A percentile compares a stretch with the other conserved stretches of the same genome.
phyloP scores from a whole-genome alignment of 2,113 vertebrate genomes.

The Brevimyrus niger region DNA sequence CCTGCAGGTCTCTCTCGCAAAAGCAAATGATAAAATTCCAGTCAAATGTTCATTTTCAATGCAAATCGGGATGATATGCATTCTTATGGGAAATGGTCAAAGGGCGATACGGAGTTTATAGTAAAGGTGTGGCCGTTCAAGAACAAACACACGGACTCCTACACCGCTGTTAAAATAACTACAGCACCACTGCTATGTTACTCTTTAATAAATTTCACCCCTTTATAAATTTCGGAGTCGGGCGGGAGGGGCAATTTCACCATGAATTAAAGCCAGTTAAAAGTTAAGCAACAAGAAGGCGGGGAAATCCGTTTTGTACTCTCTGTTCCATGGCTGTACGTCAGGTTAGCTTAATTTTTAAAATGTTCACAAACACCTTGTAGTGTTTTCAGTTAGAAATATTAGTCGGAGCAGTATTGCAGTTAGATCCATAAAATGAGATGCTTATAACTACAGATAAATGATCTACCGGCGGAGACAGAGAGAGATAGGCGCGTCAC shows the following conservation, averaged over 20 bases:
- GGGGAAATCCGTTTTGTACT: neutral
- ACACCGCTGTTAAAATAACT: neutral
- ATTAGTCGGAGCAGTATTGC: neutral
- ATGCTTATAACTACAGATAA: conserved; percentile 42
- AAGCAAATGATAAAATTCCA: neutral
- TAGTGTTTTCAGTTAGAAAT: neutral
- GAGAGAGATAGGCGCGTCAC: conserved; percentile 61
- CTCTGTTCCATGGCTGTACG: neutral
- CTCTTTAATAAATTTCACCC: neutral
- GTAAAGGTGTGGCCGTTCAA: conserved; percentile 28
- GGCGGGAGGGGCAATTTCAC: neutral
- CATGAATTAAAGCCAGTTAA: neutral
- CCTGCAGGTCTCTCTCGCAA: neutral
- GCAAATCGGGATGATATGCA: neutral
- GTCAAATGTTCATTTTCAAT: neutral
- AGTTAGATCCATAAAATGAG: conserved; percentile 14
- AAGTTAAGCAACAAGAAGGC: neutral
- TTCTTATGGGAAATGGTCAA: conserved; percentile 17
- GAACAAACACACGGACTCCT: conserved; percentile 19
- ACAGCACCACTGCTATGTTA: neutral
- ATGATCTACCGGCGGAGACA: conserved; percentile 45
- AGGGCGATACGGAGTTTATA: conserved; percentile 24
- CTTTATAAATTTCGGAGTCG: neutral
- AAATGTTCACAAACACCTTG: neutral
- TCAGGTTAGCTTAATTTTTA: neutral